Conservation (phyloP, 2,797 vertebrate genomes). For the Valencia hispanica region DNA sequence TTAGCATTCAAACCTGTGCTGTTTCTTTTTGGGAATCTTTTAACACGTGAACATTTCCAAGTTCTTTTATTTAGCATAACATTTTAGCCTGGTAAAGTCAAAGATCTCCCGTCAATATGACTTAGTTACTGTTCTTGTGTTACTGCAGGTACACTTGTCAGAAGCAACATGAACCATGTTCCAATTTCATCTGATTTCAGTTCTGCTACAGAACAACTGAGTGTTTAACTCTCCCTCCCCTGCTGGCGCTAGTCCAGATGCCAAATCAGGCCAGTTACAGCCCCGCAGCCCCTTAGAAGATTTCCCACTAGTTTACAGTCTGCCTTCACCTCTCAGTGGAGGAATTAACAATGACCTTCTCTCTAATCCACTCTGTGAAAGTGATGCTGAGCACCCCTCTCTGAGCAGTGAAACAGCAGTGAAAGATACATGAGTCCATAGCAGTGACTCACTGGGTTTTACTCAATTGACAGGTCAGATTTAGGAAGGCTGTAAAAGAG, state of each 20-base stretch:
- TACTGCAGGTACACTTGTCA: background rate
- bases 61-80: too few relatives aligned
- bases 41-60: background rate
- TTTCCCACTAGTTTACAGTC: constrained; percentile 38
- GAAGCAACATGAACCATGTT: background rate
- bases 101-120: too few relatives aligned
- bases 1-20: background rate
- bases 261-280: constrained; percentile 26
- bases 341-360: constrained; percentile 67
- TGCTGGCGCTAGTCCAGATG: constrained; percentile 11
- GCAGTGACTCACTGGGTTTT: constrained; percentile 19
- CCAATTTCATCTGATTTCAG: background rate
- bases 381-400: constrained; percentile 36
- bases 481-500: constrained; percentile 10
- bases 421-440: constrained; percentile 16
- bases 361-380: constrained; percentile 64
- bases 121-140: background rate
- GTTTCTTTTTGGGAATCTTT: background rate
- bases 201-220: background rate
- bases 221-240: background rate
- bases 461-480: constrained; percentile 8
- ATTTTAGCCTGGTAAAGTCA: too few relatives aligned
- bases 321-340: constrained; percentile 31
- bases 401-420: constrained; percentile 47
- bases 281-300: constrained; percentile 26